Conservation (phyloP, 2,113 vertebrate species). For the Erythrolamprus reginae region DNA sequence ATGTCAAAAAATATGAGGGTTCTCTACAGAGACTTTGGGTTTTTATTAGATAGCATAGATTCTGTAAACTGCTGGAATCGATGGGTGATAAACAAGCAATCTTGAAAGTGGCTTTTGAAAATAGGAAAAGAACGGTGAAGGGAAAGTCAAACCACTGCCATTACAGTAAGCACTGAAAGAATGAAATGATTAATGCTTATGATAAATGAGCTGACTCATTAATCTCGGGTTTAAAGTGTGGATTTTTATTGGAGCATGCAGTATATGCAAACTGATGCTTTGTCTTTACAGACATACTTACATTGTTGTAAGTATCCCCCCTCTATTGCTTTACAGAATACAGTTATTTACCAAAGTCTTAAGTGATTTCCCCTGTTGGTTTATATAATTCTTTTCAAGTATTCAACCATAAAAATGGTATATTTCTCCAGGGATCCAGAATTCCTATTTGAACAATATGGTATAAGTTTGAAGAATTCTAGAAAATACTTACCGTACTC, state of each 20-base stretch:
- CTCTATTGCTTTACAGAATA: neutral
- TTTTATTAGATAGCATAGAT: neutral
- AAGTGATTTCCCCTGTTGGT: neutral
- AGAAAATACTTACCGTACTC: neutral
- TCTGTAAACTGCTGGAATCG: neutral
- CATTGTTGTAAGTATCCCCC: neutral
- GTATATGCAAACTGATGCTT: neutral
- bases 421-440: neutral
- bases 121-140: neutral
- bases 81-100: neutral
- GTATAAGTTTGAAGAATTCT: neutral
- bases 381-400: neutral
- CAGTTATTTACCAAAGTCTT: neutral
- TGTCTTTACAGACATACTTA: neutral
- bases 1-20: constrained; percentile 10
- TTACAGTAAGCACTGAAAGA: neutral
- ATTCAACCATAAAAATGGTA: neutral
- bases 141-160: neutral
- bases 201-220: constrained; percentile 9
- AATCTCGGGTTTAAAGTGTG: constrained; percentile 16
- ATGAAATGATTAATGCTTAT: neutral
- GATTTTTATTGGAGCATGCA: neutral
- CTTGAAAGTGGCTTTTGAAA: neutral
- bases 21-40: neutral
- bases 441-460: neutral